A percentile compares a stretch with the other conserved stretches of the same genome.
Evolutionary conservation across 37 sponge, comb jelly and placozoan genomes (phyloP).

Genomic region (Petrosia ficiformis): DNA sequence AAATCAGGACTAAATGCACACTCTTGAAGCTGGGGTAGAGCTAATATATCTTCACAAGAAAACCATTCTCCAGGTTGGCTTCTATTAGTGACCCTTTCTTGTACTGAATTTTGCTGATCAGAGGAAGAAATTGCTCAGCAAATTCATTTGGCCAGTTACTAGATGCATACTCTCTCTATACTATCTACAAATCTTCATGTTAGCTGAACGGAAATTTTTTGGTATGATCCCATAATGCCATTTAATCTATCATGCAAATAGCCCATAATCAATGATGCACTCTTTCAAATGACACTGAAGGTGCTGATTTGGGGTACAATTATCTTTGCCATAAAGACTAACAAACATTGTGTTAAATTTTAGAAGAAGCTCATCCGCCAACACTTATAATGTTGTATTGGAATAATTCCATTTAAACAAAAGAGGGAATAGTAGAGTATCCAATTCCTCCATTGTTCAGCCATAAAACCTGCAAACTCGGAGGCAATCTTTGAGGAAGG

Average conservation of each 20-base stretch:
- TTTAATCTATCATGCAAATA: constrained; percentile 20
- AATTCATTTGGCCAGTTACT: neutral
- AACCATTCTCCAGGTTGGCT: too few relatives aligned
- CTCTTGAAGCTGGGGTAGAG: too few relatives aligned
- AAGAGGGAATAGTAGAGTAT: constrained; percentile 12
- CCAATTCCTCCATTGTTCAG: constrained; percentile 55
- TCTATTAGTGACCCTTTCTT: neutral
- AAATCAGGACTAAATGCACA: too few relatives aligned
- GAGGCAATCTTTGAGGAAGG: constrained; percentile 34
- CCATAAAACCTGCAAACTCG: constrained; percentile 35
- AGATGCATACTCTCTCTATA: neutral
- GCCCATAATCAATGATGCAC: constrained; percentile 18
- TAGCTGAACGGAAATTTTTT: constrained; percentile 40
- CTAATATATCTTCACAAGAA: too few relatives aligned
- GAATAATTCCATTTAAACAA: constrained; percentile 14
- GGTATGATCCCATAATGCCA: constrained; percentile 44
- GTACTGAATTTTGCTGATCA: neutral
- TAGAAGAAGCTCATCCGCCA: constrained; percentile 3
- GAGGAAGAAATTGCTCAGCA: neutral
- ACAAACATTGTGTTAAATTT: constrained; percentile 1
- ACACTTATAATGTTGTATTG: neutral
- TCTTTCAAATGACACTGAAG: constrained; percentile 10
- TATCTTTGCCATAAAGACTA: neutral
- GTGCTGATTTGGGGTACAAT: constrained; percentile 6
- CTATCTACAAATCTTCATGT: constrained; percentile 32